Base-by-base conservation (phyloP, 1,140 invertebrate species). In the Macrosteles quadrilineatus region DNA sequence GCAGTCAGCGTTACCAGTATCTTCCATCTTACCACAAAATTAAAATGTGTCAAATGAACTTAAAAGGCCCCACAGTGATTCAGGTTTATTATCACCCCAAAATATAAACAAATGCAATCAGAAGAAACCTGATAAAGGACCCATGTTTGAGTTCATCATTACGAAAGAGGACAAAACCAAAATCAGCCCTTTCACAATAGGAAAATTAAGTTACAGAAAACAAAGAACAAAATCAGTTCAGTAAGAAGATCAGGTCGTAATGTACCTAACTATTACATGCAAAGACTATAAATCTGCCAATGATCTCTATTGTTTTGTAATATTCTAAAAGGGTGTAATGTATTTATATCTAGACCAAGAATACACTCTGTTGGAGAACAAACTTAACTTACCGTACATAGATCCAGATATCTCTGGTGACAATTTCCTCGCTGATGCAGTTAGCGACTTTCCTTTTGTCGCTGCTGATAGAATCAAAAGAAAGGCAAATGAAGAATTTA, bases 231-330 rank as follows among this genome's bases (percentile, higher is more conserved):
- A 3, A 64, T 64, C 14, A 27, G 17, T 4, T 40, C 9, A 2
- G 36, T 64, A 2, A 40, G 36, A 19, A 31, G 31, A 36, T 64
- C 62, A 14, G 62, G 62, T 2, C 31, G 19, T 32, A 32, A 64
- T 64, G 30, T 64, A n/a, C n/a, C n/a, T n/a, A 36, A 36, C 62
- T 14, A 27, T 64, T 64, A 43, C 14, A 4, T 64, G 62, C 23
- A 64, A 31, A 40, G 27, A n/a, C 6, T 64, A 25, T 36, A 17
- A 2, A 21, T n/a, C 31, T 23, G 29, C 62, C 12, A 64, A 64
- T 36, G 36, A 64, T 19, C 19, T n/a, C n/a, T 64, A 36, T 27
- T 31, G 6, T 9, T 32, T 3, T 36, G 3, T 11, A 2, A 6
- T 9, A 6, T 32, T 9, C 29, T 64, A 31, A 3, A n/a, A 64